Base-by-base conservation (phyloP, 2,797 vertebrate species). In the Hemibagrus guttatus region DNA sequence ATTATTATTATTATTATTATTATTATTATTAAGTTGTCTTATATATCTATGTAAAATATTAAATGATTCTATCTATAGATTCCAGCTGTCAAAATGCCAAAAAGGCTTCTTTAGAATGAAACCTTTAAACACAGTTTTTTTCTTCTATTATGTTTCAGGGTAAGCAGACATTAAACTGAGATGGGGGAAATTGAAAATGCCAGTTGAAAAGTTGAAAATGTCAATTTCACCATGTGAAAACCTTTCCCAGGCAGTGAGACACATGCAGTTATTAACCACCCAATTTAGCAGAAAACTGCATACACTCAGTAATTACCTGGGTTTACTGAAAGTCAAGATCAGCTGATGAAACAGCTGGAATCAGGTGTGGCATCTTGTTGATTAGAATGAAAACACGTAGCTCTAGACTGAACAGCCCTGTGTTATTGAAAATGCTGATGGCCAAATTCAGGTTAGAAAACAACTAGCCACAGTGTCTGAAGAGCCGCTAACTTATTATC, bases 241-340 rank as follows among this genome's bases (percentile, higher is more conserved):
- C 52, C 21, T 35, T 58, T 78, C 74, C 26, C 52, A 76, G 19
- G 16, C 28, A 31, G 74, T 76, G 52, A 76, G 52, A 31, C 49
- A 74, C 72, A 56, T 75, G 52, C 56, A 9, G 52, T 58, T 78
- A 19, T 78, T 78, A 35, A 78, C 56, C n/a, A 78, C 19, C 11
- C 28, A 78, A 23, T 58, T 78, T 58, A 56, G 28, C 75, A 78
- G 52, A 28, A 78, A 56, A 35, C 16, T 78, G 54, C 75, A 58
- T 28, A 35, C 52, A 12, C 52, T 78, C 4, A 21, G 28, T 78
- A 58, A 31, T 56, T n/a, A 49, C 46, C 46, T 49, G 46, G 46
- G 5, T 49, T 49, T 49, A 49, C 46, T 49, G 46, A 49, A 49
- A 49, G 46, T 49, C 46, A 49, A 49, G 46, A 7, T 49, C 46